These are phyloP conservation scores for Sebastolobus altivelis DNA, from an alignment of 2,797 vertebrate genomes.

Conservation along the genomic window DNA sequence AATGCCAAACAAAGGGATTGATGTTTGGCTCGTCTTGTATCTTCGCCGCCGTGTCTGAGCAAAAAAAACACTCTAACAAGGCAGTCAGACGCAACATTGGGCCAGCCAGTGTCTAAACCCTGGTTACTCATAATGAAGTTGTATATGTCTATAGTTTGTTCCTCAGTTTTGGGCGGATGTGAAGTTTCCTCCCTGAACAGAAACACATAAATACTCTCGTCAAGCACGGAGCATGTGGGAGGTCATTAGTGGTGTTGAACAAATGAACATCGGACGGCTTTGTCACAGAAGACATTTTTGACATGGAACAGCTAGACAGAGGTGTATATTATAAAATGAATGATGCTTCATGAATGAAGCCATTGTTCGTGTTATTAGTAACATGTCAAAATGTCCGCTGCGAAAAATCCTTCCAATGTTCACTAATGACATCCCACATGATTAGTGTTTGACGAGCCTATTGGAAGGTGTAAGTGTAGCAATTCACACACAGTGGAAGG, in stretches of 20 bases:
- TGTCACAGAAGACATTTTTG: neutral
- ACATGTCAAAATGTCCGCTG: neutral
- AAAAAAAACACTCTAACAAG: conserved; percentile 51
- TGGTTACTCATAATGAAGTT: conserved; percentile 9
- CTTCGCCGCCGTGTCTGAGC: conserved; percentile 27
- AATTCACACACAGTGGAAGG: no score
- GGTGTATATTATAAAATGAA: neutral
- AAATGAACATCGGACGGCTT: neutral
- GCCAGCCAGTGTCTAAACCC: conserved; percentile 9
- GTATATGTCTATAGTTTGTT: neutral
- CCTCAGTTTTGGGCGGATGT: neutral
- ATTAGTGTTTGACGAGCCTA: neutral
- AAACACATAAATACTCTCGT: conserved; percentile 3
- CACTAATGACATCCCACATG: conserved; percentile 18
- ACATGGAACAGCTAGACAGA: conserved; percentile 1
- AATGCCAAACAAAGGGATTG: conserved; percentile 50
- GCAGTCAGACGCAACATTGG: conserved; percentile 9
- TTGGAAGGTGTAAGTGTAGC: neutral
- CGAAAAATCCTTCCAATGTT: neutral
- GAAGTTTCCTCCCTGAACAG: neutral
- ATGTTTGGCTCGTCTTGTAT: conserved; percentile 30
- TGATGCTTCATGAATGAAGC: neutral
- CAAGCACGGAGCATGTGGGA: neutral
- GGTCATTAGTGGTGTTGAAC: conserved; percentile 10
- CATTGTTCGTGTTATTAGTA: neutral